phyloP scores from a whole-genome alignment of 2,797 vertebrate species.

The Bucorvus abyssinicus region DNA sequence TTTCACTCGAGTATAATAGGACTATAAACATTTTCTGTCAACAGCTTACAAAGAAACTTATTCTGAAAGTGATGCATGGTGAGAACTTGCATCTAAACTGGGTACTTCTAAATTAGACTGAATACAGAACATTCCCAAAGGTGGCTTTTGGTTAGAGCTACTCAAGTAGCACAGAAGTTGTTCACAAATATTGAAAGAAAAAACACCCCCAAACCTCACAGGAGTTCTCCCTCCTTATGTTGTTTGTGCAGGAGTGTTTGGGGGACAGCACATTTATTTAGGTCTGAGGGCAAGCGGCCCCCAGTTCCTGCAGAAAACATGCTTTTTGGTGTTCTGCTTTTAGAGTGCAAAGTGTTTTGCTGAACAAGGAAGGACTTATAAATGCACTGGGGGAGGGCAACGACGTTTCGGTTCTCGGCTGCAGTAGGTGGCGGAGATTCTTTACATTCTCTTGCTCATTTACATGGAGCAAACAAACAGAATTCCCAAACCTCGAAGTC shows the following conservation, averaged over 20 bases:
- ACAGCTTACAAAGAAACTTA: conserved; percentile 48
- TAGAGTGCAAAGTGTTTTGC: neutral
- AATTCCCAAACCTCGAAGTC: neutral
- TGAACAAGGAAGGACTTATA: conserved; percentile 7
- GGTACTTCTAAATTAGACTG: conserved; percentile 33
- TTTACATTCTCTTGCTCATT: conserved; percentile 46
- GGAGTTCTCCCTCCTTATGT: neutral
- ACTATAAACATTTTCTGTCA: conserved; percentile 60
- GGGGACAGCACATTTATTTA: neutral
- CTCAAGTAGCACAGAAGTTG: neutral
- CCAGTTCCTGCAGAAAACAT: neutral
- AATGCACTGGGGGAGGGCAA: neutral
- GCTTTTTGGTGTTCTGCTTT: neutral
- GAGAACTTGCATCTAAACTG: conserved; percentile 55
- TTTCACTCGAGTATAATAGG: conserved; percentile 21
- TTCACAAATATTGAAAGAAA: conserved; percentile 17
- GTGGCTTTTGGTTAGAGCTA: conserved; percentile 28
- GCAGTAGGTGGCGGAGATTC: conserved; percentile 21
- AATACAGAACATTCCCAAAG: conserved; percentile 48
- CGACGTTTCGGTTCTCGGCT: neutral
- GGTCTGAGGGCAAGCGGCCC: neutral
- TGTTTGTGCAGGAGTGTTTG: neutral
- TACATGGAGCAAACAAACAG: conserved; percentile 51
- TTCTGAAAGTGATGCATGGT: conserved; percentile 43
- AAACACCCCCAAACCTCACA: neutral